These are phyloP conservation scores for Chironomus tentans DNA, from an alignment of 2,888 invertebrate genomes.

Conservation along the genomic window DNA sequence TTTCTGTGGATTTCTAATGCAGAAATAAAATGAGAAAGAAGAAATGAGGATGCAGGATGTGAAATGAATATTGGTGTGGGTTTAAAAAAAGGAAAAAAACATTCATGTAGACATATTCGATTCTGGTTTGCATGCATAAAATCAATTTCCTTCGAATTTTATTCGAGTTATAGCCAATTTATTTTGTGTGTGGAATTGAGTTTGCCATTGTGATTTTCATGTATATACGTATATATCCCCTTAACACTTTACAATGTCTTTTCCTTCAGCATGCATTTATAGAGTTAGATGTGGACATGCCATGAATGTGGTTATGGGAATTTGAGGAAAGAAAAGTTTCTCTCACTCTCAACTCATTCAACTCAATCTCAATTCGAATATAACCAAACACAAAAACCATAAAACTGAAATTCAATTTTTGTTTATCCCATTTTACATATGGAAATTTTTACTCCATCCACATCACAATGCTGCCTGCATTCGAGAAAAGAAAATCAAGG, in stretches of 20 bases:
- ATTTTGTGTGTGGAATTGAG: constrained; percentile 13
- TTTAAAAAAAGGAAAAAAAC: background rate
- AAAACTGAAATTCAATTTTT: constrained; percentile 10
- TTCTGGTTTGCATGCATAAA: constrained; percentile 16
- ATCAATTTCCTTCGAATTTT: constrained; percentile 26
- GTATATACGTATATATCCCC: background rate
- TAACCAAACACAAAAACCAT: background rate
- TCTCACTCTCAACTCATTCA: background rate
- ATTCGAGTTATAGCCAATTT: constrained; percentile 21
- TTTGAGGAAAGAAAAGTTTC: background rate
- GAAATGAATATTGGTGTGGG: background rate
- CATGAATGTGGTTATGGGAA: background rate
- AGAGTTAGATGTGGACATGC: background rate
- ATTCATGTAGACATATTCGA: too few species aligned
- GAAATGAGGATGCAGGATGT: background rate
- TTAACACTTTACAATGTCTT: constrained; percentile 18
- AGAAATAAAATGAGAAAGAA: background rate
- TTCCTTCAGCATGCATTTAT: background rate
- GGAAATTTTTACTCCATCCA: background rate
- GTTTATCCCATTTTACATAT: background rate
- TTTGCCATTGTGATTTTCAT: constrained; percentile 5
- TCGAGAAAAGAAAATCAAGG: background rate
- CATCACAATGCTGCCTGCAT: background rate
- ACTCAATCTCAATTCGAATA: background rate
- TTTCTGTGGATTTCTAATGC: background rate